Evolutionary conservation across 2,113 vertebrate genomes (phyloP), one percentile per base, ranked within the genome.

Genomic region (Melanerpes formicivorus): DNA sequence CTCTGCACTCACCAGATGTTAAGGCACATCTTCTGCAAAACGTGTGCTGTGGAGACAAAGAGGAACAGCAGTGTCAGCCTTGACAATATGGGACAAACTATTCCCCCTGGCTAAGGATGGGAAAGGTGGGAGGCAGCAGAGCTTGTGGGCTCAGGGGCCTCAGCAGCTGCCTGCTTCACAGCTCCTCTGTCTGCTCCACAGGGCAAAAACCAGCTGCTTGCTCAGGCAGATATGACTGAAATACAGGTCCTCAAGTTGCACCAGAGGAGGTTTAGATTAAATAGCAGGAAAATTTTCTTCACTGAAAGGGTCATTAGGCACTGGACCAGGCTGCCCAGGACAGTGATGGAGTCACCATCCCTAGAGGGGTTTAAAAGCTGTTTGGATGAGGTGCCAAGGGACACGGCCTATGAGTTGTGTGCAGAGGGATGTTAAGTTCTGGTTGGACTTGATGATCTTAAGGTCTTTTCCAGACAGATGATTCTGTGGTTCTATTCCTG

Each of bases 21-120:
- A 99, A 98, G 98, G 99, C 99, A 96, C 99, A 99, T 97, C 99
- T 98, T 97, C 99, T 98, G 96, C 99, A 99, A 98, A 99, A 99
- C 0, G 99, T 99, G 98, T 99, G 99, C 99, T 99, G 97, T 55
- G 86, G 95, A 85, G 84, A 95, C 75, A 97, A 93, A 55, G 30
- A 80, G 73, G 34, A 74, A 84, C 66, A 84, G 87, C 77, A 44
- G 83, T 4, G 71, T 96, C 93, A 95, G 94, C 25, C 1, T 14
- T 77, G 88, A 62, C 6, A 6, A 19, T 27, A 69, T 56, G 2
- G 1, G 93, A 80, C 73, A 90, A 91, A 87, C 55, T 34, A 78
- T 50, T 67, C 87, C 87, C 84, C 15, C 58, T 55, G 72, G 82
- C 69, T 60, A 67, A 48, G 0, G 5, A 23, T 11, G 66, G 74